These are phyloP conservation scores for Caradrina clavipalpis DNA, from an alignment of 2,888 invertebrate genomes.

Conservation along the genomic window DNA sequence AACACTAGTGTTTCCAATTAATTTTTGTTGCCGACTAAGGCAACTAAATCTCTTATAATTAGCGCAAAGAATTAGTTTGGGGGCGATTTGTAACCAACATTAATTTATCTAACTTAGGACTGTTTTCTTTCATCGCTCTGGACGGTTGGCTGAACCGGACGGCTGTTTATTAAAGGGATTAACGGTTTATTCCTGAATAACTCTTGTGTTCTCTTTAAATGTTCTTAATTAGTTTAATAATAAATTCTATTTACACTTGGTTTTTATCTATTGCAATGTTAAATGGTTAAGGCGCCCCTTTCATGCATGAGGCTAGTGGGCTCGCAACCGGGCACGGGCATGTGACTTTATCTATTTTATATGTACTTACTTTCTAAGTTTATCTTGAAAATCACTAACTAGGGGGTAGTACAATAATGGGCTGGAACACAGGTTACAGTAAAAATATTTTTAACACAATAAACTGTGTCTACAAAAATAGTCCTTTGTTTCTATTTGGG, in stretches of 20 bases:
- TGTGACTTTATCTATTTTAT: too few relatives aligned
- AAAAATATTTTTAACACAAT: too few relatives aligned
- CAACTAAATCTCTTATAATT: slow-evolving; percentile 53
- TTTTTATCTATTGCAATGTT: not conserved
- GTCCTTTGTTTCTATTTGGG: too few relatives aligned
- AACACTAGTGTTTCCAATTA: slow-evolving; percentile 47
- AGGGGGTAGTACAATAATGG: too few relatives aligned
- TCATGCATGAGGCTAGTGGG: too few relatives aligned
- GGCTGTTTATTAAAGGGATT: slow-evolving; percentile 55
- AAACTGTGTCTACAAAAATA: too few relatives aligned
- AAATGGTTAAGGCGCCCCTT: too few relatives aligned
- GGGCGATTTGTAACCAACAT: slow-evolving; percentile 44
- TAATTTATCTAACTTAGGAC: slow-evolving; percentile 55
- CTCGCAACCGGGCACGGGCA: too few relatives aligned
- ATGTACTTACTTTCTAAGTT: too few relatives aligned
- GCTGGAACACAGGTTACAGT: too few relatives aligned
- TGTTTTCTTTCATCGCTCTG: slow-evolving; percentile 52
- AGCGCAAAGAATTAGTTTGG: slow-evolving; percentile 36
- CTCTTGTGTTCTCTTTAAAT: slow-evolving; percentile 46
- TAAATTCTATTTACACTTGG: slow-evolving; percentile 20
- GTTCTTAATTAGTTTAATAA: slow-evolving; percentile 52
- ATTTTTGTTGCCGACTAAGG: slow-evolving; percentile 31
- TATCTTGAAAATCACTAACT: too few relatives aligned
- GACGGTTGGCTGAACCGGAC: slow-evolving; percentile 36
- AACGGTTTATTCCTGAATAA: slow-evolving; percentile 46